Evolutionary conservation across 2,888 invertebrate genomes (phyloP), one percentile per base, ranked within the genome.

Genomic region (Dasysyrphus tricinctus): DNA sequence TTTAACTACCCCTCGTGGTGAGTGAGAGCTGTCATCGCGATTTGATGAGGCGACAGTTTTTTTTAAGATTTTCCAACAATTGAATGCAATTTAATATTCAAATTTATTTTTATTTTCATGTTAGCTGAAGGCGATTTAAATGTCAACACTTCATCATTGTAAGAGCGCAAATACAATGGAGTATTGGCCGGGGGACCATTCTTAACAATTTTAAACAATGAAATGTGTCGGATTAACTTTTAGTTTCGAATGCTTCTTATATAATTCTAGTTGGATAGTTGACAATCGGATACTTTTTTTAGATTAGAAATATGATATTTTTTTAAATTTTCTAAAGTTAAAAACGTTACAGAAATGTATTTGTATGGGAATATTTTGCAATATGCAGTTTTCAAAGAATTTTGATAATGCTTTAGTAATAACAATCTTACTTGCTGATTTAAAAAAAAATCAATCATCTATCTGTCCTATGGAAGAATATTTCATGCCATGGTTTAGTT

Each of bases 1-100:
- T 49, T 73, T 56, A 56, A 56, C 78, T 75, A 82, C 81, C 81
- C 86, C 78, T 54, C 49, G 63, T 37, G 78, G 61, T 59, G 57
- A 57, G 39, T 44, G 44, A 72, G 78, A 78, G 70, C 78, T 86
- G 81, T 82, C 81, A 86, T 75, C 72, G 63, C 51, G 59, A 19
- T 75, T 78, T 86, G 86, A 86, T 79, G 81, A 86, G 74, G 44
- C 70, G 51, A 57, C 37, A 61, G 9, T 70, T 74, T 61, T 76
- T 49, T 39, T 37, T 51, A 61, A 29, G 3, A 11, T 24, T 77
- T 56, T 42, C 32, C 49, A 59, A 86, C 81, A 86, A 86, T 86
- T 72, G 86, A 79, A 82, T 86, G 86, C 86, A 86, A 86, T 86
- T 86, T 86, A 86, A 81, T 86, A 86, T 86, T 86, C 81, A 86